Conservation (phyloP, 1,140 invertebrate species). For the Zaprionus nigranus region DNA sequence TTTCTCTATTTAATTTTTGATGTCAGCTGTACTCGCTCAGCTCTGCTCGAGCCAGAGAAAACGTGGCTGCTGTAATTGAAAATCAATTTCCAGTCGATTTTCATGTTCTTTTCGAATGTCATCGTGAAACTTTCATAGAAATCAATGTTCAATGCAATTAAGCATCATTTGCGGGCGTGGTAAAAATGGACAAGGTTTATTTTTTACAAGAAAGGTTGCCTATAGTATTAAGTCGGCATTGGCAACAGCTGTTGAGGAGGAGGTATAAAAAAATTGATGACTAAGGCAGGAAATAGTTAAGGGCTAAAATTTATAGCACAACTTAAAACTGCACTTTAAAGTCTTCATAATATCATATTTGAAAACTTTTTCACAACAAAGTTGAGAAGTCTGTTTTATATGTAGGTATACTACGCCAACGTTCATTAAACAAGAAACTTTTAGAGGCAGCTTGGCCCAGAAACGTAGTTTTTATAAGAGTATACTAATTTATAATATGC, state of each 20-base stretch:
- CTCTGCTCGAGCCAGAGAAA: conserved; percentile 9
- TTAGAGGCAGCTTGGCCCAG: too few species aligned
- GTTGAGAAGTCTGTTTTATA: neutral
- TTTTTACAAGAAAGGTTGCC: neutral
- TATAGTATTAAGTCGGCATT: neutral
- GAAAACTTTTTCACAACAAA: neutral
- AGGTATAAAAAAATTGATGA: conserved; percentile 6
- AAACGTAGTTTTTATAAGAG: too few species aligned
- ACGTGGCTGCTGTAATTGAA: conserved; percentile 42
- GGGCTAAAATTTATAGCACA: neutral
- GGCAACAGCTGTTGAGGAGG: conserved; percentile 9
- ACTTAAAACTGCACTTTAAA: neutral
- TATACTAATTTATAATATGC: too few species aligned
- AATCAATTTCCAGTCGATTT: conserved; percentile 72
- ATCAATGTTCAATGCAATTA: conserved; percentile 66
- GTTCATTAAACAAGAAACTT: neutral
- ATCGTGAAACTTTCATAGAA: conserved; percentile 10
- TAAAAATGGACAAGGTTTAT: conserved; percentile 21
- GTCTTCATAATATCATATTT: neutral
- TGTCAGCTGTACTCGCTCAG: conserved; percentile 25
- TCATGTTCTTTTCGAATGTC: conserved; percentile 11
- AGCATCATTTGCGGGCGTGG: conserved; percentile 15
- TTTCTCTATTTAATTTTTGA: conserved; percentile 32
- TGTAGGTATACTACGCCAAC: neutral
- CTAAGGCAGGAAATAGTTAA: neutral